Conservation (phyloP, 2,113 vertebrate genomes). For the Nymphicus hollandicus region DNA sequence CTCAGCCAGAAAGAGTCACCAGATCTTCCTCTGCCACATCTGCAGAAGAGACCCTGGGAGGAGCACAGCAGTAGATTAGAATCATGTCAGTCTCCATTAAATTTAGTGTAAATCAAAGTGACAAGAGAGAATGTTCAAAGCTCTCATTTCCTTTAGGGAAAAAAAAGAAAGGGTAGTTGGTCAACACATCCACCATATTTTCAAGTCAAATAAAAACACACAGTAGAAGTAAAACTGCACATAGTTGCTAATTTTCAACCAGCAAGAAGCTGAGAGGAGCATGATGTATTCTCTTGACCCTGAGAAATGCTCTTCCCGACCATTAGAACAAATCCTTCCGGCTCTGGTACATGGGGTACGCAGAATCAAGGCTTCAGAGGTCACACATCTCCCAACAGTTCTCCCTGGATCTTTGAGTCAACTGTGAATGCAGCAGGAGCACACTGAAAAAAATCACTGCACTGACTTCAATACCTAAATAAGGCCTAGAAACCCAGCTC, state of each 20-base stretch:
- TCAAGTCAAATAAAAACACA: neutral
- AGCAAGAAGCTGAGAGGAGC: neutral
- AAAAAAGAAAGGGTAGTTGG: neutral
- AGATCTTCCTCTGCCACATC: neutral
- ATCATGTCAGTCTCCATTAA: neutral
- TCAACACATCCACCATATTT: neutral
- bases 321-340: neutral
- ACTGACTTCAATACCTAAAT: constrained; percentile 44
- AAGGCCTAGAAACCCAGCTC: constrained; percentile 10
- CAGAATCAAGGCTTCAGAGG: neutral
- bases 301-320: neutral
- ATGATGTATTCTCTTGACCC: neutral
- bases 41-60: neutral
- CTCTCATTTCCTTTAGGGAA: neutral
- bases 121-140: neutral
- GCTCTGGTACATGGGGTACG: accelerated
- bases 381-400: neutral
- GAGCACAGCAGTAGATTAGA: neutral
- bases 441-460: neutral
- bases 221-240: neutral
- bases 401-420: neutral
- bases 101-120: neutral
- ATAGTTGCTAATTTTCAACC: neutral
- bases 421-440: neutral
- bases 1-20: neutral